Conservation (phyloP, 2,888 invertebrate species). For the Saturnia pavonia region DNA sequence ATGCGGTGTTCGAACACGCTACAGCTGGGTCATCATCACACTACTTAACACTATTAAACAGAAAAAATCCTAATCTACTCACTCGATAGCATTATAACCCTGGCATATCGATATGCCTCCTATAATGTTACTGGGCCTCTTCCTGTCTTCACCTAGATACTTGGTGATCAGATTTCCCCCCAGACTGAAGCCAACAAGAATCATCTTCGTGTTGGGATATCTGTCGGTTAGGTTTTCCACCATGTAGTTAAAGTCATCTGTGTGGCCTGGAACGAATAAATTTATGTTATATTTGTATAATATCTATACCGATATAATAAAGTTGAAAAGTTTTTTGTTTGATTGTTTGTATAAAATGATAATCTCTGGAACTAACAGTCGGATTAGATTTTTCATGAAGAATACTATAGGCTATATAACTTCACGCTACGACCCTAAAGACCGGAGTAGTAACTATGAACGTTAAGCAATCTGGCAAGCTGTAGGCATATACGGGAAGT, state of each 20-base stretch:
- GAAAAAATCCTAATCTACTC: conserved; percentile 64
- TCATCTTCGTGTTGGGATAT: conserved; percentile 88
- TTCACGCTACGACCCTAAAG: no score
- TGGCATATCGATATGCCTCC: conserved; percentile 97
- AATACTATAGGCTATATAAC: no score
- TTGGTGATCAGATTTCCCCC: conserved; percentile 97
- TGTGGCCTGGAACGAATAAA: conserved; percentile 85
- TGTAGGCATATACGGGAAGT: no score
- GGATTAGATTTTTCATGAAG: no score
- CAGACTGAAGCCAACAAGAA: conserved; percentile 95
- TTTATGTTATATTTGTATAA: background rate
- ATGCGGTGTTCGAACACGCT: no score
- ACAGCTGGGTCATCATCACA: no score
- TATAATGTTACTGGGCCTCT: conserved; percentile 86
- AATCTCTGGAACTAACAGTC: no score
- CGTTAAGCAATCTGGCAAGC: no score
- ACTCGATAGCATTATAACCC: conserved; percentile 96
- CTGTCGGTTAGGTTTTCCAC: conserved; percentile 86
- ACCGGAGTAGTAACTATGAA: no score
- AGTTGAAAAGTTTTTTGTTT: no score
- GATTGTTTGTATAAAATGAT: no score
- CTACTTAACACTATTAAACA: background rate
- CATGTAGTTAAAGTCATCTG: conserved; percentile 94
- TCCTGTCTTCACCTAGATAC: conserved; percentile 91
- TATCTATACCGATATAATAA: background rate